A percentile compares a stretch with the other conserved stretches of the same genome.
phyloP scores from a whole-genome alignment of 2,797 vertebrate genomes.

The Pseudomugil gertrudae region DNA sequence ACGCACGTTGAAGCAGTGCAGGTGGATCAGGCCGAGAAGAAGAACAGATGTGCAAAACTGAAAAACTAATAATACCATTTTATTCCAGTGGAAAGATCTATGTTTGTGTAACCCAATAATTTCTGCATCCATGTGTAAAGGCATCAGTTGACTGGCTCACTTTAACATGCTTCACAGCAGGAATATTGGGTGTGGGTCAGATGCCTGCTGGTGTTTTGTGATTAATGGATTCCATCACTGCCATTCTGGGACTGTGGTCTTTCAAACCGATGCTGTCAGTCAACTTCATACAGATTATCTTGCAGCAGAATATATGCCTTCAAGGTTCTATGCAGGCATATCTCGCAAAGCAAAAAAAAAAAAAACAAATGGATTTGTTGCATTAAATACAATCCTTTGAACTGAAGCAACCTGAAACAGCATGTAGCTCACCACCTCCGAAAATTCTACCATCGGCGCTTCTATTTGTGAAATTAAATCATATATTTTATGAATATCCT shows the following conservation, averaged over 20 bases:
- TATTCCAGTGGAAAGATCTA: conserved; percentile 55
- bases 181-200: conserved; percentile 65
- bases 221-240: conserved; percentile 73
- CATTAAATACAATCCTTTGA: conserved; percentile 10
- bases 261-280: conserved; percentile 47
- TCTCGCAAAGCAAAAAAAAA: conserved; percentile 3
- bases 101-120: conserved; percentile 65
- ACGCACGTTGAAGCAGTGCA: conserved; percentile 11
- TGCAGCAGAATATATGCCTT: conserved; percentile 26
- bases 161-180: conserved; percentile 55
- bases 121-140: conserved; percentile 51
- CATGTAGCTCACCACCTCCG: not conserved
- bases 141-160: conserved; percentile 37
- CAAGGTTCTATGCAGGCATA: conserved; percentile 1
- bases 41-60: conserved; percentile 35
- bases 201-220: conserved; percentile 68
- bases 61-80: conserved; percentile 47
- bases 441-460: not conserved
- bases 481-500: not conserved
- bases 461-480: not conserved
- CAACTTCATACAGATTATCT: conserved; percentile 30
- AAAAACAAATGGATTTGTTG: not conserved
- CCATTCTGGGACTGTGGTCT: conserved; percentile 48
- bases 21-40: conserved; percentile 14
- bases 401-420: conserved; percentile 16